Evolutionary conservation across 2,888 invertebrate species (phyloP).

Genomic region (Melanostoma scalare): DNA sequence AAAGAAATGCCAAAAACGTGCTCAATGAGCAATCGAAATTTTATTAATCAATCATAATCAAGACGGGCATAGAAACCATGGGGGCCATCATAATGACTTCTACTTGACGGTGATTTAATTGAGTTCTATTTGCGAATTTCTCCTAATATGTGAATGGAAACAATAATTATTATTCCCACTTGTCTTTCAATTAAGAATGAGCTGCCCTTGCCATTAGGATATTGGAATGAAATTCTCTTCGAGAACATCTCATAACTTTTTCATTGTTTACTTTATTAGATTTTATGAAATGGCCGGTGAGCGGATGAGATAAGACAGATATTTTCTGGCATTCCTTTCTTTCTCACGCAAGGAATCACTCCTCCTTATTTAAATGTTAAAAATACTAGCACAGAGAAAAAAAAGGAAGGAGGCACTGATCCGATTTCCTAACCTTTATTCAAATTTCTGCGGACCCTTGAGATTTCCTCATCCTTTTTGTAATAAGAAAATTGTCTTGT

Average conservation of each 20-base stretch:
- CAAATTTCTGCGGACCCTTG: constrained; percentile 49
- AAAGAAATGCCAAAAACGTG: constrained; percentile 66
- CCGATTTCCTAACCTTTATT: constrained; percentile 64
- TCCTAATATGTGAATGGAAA: constrained; percentile 38
- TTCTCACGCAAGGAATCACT: no score
- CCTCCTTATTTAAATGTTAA: constrained; percentile 25
- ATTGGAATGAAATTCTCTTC: constrained; percentile 52
- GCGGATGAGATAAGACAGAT: neutral
- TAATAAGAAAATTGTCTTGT: constrained; percentile 70
- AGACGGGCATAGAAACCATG: constrained; percentile 38
- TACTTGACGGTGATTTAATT: constrained; percentile 64
- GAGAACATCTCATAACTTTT: constrained; percentile 29
- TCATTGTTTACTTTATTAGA: constrained; percentile 27
- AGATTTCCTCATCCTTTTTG: constrained; percentile 44
- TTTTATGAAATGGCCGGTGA: constrained; percentile 30
- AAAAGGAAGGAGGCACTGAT: constrained; percentile 23
- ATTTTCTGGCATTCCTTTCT: no score
- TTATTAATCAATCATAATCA: constrained; percentile 72
- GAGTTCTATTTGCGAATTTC: constrained; percentile 54
- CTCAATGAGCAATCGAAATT: constrained; percentile 72
- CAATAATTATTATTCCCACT: constrained; percentile 65
- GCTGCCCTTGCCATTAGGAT: constrained; percentile 19
- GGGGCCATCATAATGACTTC: constrained; percentile 58
- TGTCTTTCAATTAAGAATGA: constrained; percentile 55
- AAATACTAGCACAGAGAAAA: neutral